phyloP scores from a whole-genome alignment of 1,140 invertebrate species.

The Heliothis subflexa region DNA sequence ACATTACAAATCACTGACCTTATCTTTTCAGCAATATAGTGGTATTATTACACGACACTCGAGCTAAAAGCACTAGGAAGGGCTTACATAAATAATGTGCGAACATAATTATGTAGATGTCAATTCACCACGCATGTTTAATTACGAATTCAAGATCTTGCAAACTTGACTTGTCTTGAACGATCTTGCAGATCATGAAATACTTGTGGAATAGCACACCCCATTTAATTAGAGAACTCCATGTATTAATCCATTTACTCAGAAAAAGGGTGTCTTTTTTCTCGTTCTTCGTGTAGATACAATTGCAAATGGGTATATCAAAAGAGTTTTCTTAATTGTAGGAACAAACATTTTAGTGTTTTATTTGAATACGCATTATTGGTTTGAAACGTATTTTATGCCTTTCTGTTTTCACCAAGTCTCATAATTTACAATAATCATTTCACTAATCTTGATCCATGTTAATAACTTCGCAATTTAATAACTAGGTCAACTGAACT shows the following conservation, averaged over 20 bases:
- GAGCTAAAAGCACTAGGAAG: slow-evolving; percentile 13
- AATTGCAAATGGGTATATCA: too few relatives aligned
- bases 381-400: too few relatives aligned
- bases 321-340: too few relatives aligned
- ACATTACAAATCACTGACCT: too few relatives aligned
- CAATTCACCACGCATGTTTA: neutral
- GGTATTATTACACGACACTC: slow-evolving; percentile 24
- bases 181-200: slow-evolving; percentile 4
- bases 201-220: neutral
- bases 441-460: too few relatives aligned
- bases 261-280: neutral
- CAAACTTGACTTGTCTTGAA: too few relatives aligned
- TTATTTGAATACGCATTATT: too few relatives aligned
- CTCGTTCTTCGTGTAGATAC: neutral
- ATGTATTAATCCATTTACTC: slow-evolving; percentile 5
- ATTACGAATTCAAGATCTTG: slow-evolving; percentile 22
- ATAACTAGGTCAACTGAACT: neutral
- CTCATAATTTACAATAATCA: too few relatives aligned
- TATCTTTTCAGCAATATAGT: slow-evolving; percentile 17
- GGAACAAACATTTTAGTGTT: too few relatives aligned
- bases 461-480: too few relatives aligned
- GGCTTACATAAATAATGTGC: slow-evolving; percentile 39
- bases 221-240: neutral
- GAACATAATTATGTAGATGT: slow-evolving; percentile 37
- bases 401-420: too few relatives aligned